Conservation (phyloP, 92 coral and sea anemone genomes). For the Bergia sp. region DNA sequence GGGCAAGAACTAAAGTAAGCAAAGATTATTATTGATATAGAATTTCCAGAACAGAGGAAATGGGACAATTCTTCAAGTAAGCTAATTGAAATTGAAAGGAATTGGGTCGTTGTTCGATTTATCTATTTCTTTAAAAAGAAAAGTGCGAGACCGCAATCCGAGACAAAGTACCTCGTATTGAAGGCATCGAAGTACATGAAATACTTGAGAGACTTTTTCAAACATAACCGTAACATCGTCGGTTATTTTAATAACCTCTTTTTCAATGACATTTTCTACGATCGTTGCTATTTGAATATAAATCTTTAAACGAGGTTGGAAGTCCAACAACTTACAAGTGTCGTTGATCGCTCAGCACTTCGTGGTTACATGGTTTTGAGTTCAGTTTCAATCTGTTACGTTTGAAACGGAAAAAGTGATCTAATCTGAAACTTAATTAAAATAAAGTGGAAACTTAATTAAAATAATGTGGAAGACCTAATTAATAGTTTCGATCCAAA, state of each 20-base stretch:
- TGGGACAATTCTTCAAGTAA: conserved; percentile 43
- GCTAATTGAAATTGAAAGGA: conserved; percentile 44
- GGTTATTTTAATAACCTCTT: neutral
- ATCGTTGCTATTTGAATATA: neutral
- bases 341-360: conserved; percentile 3
- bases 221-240: neutral
- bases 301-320: neutral
- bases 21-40: conserved; percentile 43
- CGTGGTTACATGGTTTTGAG: neutral
- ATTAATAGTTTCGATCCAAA: conserved; percentile 35
- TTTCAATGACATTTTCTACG: neutral
- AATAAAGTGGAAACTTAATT: conserved; percentile 17
- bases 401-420: conserved; percentile 28
- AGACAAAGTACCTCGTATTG: neutral
- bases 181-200: neutral
- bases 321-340: conserved; percentile 1
- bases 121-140: conserved; percentile 2
- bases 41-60: conserved; percentile 42
- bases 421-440: conserved; percentile 43
- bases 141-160: neutral
- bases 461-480: conserved; percentile 4
- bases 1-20: conserved; percentile 50
- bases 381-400: conserved; percentile 22
- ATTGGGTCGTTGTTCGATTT: conserved; percentile 15
- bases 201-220: neutral